Base-by-base conservation (phyloP, 2,113 vertebrate genomes). In the Nymphicus hollandicus region DNA sequence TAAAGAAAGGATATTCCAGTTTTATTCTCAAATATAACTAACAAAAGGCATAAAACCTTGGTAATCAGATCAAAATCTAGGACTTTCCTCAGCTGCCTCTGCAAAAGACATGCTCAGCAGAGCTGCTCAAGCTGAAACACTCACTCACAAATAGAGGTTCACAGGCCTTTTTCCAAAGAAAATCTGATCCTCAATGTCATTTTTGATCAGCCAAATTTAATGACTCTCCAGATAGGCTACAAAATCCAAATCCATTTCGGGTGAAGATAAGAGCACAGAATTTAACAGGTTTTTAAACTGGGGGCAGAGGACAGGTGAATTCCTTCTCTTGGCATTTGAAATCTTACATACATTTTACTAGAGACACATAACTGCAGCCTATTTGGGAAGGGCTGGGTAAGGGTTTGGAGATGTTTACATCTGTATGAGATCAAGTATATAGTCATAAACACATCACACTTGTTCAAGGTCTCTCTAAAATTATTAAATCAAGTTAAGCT, bases 351-450 rank as follows among this genome's bases (percentile, higher is more conserved):
- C 8, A 17, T 50, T 63, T 58, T 55, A 58, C 19, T 7, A 56
- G 27, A 39, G 52, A 58, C 6, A 3, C 3, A 3, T 22, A 84
- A 43, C 6, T 7, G 11, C 46, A 53, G 7, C 11, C 58, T 44
- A 1, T n/a, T 53, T 70, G 46, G 60, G 25, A 91, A 58, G 8
- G 37, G 6, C 37, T 71, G 20, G 11, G 18, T 56, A 79, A 88
- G 11, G 79, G 24, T n/a, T 46, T 9, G 0, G 37, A 74, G 9
- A n/a, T 53, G 17, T 22, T 52, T 25, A 68, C 9, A 52, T 9
- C 18, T 22, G 14, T 8, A 52, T 3, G 2, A 82, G 56, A 79
- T 9, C 0, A 0, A 74, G 39, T 20, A 58, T 3, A 50, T 2
- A 2, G 28, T 41, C 28, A 80, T 35, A 91, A 74, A 43, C 46